Conservation (phyloP, 2,113 vertebrate species). For the Phalacrocorax brasilianus region DNA sequence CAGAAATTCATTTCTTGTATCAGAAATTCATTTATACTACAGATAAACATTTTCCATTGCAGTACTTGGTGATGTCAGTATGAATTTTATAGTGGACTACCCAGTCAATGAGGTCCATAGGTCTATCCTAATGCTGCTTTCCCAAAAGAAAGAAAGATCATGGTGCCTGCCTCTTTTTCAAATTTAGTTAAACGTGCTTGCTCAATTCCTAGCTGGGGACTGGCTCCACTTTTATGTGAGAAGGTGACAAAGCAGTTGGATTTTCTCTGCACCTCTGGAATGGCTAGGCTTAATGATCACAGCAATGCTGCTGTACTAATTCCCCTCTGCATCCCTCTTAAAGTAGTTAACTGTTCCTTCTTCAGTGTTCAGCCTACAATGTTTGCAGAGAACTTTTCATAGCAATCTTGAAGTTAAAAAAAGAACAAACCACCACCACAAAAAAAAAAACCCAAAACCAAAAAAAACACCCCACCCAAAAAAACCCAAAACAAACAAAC, state of each 20-base stretch:
- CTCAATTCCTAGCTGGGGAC: background rate
- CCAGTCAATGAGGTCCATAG: background rate
- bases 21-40: background rate
- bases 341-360: background rate
- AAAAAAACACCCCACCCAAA: too few species aligned
- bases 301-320: background rate
- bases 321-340: background rate
- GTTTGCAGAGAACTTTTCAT: background rate
- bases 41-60: background rate
- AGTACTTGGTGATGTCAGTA: background rate
- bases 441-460: too few species aligned
- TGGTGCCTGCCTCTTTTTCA: background rate
- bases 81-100: background rate
- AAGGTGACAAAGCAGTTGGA: background rate
- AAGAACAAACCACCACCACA: background rate
- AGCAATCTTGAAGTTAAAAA: background rate
- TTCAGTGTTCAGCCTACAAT: background rate
- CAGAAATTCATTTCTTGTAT: too few species aligned
- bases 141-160: background rate
- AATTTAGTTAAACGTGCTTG: background rate
- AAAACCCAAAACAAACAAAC: too few species aligned
- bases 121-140: background rate
- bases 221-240: background rate
- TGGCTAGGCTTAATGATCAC: background rate
- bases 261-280: background rate